A percentile compares a stretch with the other conserved stretches of the same genome.
Evolutionary conservation across 2,113 vertebrate genomes (phyloP).

Genomic region (Scopus umbretta): DNA sequence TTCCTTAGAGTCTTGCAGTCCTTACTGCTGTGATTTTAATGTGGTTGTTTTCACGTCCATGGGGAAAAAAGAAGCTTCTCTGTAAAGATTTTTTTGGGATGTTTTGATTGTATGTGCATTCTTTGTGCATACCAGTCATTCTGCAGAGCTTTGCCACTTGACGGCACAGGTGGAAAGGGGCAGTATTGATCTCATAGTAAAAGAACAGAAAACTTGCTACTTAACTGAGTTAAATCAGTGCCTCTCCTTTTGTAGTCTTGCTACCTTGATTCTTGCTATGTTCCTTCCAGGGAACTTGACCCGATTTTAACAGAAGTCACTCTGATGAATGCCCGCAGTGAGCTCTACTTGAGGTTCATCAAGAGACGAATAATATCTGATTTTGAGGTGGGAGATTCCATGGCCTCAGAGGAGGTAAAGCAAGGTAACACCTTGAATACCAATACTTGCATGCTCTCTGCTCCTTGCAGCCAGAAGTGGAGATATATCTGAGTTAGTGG

Average conservation of each 20-base stretch:
- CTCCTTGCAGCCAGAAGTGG: not conserved
- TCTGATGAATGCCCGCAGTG: conserved; percentile 92
- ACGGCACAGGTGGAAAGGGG: rapidly evolving
- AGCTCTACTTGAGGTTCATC: conserved; percentile 94
- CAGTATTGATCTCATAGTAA: not conserved
- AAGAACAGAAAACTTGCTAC: not conserved
- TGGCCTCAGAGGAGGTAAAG: conserved; percentile 81
- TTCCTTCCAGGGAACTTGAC: conserved; percentile 84
- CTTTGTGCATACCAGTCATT: not conserved
- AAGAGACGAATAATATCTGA: conserved; percentile 86
- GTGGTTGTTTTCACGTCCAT: not conserved
- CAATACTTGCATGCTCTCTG: not conserved
- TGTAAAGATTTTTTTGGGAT: not conserved
- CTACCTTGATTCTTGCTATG: not conserved
- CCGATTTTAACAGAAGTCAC: conserved; percentile 93
- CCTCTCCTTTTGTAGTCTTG: not conserved
- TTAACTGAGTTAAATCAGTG: not conserved
- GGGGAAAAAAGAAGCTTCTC: not conserved
- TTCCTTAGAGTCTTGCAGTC: not conserved
- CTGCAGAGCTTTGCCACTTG: not conserved
- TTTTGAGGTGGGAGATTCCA: conserved; percentile 91
- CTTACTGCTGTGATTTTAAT: not conserved
- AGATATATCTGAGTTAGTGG: not conserved
- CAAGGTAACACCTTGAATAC: conserved; percentile 76
- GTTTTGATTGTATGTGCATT: not conserved